Evolutionary conservation across 2,797 vertebrate genomes (phyloP).

Genomic region (Chiloscyllium punctatum): DNA sequence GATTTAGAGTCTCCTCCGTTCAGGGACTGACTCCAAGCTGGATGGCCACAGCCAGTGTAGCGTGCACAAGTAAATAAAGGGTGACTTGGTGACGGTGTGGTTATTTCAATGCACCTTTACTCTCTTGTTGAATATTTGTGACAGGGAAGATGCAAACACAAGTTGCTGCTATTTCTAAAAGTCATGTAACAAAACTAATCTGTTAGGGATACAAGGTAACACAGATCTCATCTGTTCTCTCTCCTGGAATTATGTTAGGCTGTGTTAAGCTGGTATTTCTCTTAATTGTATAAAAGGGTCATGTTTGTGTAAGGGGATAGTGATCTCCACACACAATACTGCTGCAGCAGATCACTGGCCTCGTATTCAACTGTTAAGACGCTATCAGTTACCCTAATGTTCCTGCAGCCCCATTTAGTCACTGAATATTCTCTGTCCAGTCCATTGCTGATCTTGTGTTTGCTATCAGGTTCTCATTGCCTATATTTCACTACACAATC

Average conservation of each 20-base stretch:
- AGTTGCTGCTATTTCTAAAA: neutral
- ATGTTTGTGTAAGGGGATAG: constrained; percentile 32
- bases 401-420: constrained; percentile 12
- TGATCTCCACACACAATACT: constrained; percentile 4
- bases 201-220: neutral
- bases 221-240: neutral
- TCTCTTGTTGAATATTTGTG: neutral
- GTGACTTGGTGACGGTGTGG: too few species aligned
- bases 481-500: neutral
- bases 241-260: constrained; percentile 12
- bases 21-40: too few species aligned
- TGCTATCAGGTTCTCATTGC: neutral
- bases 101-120: too few species aligned
- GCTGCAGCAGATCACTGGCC: neutral
- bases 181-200: neutral
- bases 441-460: neutral
- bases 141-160: neutral
- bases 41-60: too few species aligned
- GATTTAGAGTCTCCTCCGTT: too few species aligned
- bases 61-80: too few species aligned
- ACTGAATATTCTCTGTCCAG: constrained; percentile 6
- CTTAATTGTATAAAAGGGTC: constrained; percentile 2
- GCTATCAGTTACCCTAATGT: constrained; percentile 31
- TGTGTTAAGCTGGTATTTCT: constrained; percentile 22
- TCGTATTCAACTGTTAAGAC: neutral